Evolutionary conservation across 2,888 invertebrate genomes (phyloP).

Genomic region (Pristionchus mayeri): DNA sequence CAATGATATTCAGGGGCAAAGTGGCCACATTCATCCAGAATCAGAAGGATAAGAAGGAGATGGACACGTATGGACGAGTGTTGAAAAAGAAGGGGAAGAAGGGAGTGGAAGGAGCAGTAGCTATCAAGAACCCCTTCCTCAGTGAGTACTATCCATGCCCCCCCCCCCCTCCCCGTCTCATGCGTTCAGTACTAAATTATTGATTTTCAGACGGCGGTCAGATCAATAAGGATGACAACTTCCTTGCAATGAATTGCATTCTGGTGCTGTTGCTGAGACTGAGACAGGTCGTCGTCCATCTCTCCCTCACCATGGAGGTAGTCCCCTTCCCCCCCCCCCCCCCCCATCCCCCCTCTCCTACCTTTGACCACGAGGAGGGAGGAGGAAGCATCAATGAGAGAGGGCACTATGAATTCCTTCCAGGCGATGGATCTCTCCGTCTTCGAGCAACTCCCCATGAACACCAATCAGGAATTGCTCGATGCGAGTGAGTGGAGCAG

Average conservation of each 20-base stretch:
- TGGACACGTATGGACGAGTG: too few species aligned
- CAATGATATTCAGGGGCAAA: too few species aligned
- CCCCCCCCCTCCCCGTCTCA: background rate
- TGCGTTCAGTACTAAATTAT: too few species aligned
- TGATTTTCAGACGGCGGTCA: constrained; percentile 56
- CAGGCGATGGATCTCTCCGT: constrained; percentile 42
- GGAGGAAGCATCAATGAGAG: too few species aligned
- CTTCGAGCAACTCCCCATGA: constrained; percentile 34
- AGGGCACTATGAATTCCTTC: too few species aligned
- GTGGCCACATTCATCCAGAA: too few species aligned
- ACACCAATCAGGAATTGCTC: background rate
- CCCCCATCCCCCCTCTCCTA: too few species aligned
- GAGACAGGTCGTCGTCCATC: constrained; percentile 91
- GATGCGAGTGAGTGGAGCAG: constrained; percentile 35
- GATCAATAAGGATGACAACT: constrained; percentile 53
- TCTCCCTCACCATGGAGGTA: constrained; percentile 84
- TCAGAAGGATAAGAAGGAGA: too few species aligned
- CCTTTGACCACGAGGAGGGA: too few species aligned
- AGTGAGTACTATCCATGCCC: too few species aligned
- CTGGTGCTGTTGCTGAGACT: constrained; percentile 88
- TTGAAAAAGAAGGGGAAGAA: constrained; percentile 50
- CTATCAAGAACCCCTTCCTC: constrained; percentile 65
- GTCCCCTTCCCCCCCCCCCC: too few species aligned
- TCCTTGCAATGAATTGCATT: constrained; percentile 70
- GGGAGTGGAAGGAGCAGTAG: constrained; percentile 50